Evolutionary conservation across 2,797 vertebrate genomes (phyloP), one percentile per base, ranked within the genome.

Genomic region (Sebastes elongatus): DNA sequence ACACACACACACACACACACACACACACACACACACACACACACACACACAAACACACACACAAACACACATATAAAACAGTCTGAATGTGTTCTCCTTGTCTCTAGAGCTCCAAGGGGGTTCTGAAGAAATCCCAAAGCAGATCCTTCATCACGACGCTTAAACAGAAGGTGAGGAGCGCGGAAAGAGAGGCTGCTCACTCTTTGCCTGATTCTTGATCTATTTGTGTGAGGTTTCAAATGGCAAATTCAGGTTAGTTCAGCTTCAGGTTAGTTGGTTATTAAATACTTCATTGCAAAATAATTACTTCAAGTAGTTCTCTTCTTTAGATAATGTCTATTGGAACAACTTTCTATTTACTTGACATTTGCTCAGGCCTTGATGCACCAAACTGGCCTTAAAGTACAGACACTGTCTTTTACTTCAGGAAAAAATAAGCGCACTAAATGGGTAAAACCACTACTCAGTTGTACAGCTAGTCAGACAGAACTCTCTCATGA

Each of bases 141-240:
- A 96, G 97, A 81, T 97, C 97, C 0, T 96, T 99, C 89, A 97
- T 99, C 91, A 97, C 97, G 60, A 98, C 95, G 66, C 96, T 99
- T 0, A 99, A 97, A 87, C 97, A 99, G 85, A 99, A 98, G 96
- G 98, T 99, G 94, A 93, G 96, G 96, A 32, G 32, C 28, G 33
- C 9, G 4, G 13, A 69, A 72, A 67, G 18, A 57, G 35, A 23
- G 7, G 3, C 20, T 61, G 2, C 7, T 68, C 13, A 35, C 46
- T 52, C 46, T 27, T 38, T 67, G 22, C 14, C 20, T 38, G 9
- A 55, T 46, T 76, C 14, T 28, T 69, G 4, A 63, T 78, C 22
- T 74, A 3, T 74, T 72, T 83, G 13, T 76, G 52, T 25, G 62
- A 52, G 55, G 20, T 65, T 18, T 78, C 7, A 72, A 66, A 74